Evolutionary conservation across 1,140 invertebrate species (phyloP), one percentile per base, ranked within the genome.

Genomic region (Parapsyche elsis): DNA sequence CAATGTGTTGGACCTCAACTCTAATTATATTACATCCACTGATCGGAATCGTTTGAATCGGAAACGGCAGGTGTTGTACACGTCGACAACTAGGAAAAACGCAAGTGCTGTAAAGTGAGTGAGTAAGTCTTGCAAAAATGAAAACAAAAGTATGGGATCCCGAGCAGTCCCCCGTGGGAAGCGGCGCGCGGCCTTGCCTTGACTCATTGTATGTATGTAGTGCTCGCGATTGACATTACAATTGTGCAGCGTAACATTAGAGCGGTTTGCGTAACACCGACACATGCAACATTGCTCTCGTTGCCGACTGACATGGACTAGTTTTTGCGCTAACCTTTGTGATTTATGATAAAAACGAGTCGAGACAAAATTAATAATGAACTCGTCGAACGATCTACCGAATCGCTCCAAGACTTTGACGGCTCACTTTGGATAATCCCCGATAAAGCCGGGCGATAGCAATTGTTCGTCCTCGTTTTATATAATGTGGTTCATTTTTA

Each of bases 221-320:
- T 53, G 64, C 57, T 61, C n/a, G 24, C 70, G 80, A 81, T 81
- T 81, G 81, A 79, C 81, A 79, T 79, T 79, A 79, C 81, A 79
- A 81, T n/a, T 81, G 81, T 81, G 81, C 81, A 81, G 81, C 81
- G 77, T 79, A 76, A 81, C 77, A 76, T 76, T 79, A 76, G 77
- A 64, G 49, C 26, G 53, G 45, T 46, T 81, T 81, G 71, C 75
- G 75, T 73, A 81, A 81, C 70, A 57, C 21, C 0, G 24, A 5
- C 26, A 38, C 26, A 49, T 78, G 70, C 71, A 81, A 73, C 38
- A 46, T 44, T 59, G 77, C 76, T 81, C 77, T 79, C 81, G 74
- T 81, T 81, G 59, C 81, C 49, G 77, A 71, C 49, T 38, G 24
- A 78, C 76, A 49, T 76, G 71, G 76, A 46, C 76, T 73, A 71